Percentiles rank a stretch among this genome's conserved stretches.
These are phyloP conservation scores for Montipora efflorescens DNA, from an alignment of 64 coral and sea anemone genomes.

Conservation along the genomic window DNA sequence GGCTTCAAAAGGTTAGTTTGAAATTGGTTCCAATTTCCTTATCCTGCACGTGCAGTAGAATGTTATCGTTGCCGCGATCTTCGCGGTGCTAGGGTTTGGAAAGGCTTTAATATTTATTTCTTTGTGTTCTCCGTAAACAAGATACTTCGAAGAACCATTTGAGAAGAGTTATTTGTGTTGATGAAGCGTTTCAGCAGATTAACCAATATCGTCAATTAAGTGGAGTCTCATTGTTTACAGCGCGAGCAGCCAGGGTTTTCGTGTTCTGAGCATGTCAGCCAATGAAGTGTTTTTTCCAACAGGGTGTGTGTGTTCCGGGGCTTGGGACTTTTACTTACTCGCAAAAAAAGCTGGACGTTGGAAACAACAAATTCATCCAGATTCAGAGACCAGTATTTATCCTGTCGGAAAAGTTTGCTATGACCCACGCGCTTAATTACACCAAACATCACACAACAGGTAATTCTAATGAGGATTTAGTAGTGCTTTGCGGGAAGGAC, in stretches of 20 bases:
- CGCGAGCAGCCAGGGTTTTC: background rate
- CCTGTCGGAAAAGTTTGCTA: constrained; percentile 97
- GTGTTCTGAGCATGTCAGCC: background rate
- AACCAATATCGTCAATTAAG: background rate
- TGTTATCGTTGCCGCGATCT: background rate
- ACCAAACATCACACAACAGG: constrained; percentile 97
- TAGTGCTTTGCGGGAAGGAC: background rate
- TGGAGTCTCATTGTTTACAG: constrained; percentile 5
- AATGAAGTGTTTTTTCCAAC: background rate
- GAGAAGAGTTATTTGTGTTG: background rate
- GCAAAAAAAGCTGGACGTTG: constrained; percentile 95
- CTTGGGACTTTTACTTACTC: constrained; percentile 93
- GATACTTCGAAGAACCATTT: background rate
- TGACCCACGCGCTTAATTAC: constrained; percentile 88
- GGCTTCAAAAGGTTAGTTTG: constrained; percentile 82
- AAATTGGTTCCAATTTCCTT: background rate
- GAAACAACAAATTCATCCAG: constrained; percentile 90
- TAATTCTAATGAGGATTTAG: constrained; percentile 6
- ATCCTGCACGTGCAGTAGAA: constrained; percentile 68
- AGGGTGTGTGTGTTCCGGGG: constrained; percentile 94
- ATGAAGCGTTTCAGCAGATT: background rate
- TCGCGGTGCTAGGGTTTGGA: background rate
- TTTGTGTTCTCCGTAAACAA: background rate
- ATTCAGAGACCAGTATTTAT: constrained; percentile 97
- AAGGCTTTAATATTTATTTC: background rate